Evolutionary conservation across 1,140 invertebrate genomes (phyloP).

Genomic region (Planococcus citri): DNA sequence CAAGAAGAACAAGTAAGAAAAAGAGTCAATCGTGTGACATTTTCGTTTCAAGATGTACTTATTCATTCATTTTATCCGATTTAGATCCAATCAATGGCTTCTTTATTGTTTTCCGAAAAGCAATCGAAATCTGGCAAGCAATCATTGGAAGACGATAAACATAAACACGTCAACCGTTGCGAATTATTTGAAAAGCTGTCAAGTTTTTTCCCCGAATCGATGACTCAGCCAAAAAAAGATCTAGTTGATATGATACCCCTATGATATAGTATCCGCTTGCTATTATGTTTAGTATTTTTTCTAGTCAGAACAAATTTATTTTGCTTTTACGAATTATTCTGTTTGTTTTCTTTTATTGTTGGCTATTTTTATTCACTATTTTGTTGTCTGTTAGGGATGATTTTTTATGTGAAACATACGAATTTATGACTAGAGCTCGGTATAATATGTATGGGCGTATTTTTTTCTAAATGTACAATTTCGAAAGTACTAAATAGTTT

Average conservation of each 20-base stretch:
- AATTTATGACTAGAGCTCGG: too few relatives aligned
- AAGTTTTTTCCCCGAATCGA: constrained; percentile 52
- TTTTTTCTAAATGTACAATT: too few relatives aligned
- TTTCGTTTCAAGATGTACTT: constrained; percentile 17
- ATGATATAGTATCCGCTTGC: constrained; percentile 2
- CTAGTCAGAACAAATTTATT: not conserved
- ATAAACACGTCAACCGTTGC: constrained; percentile 38
- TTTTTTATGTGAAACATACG: too few relatives aligned
- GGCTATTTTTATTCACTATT: not conserved
- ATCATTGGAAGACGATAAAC: constrained; percentile 26
- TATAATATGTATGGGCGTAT: too few relatives aligned
- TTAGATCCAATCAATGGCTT: constrained; percentile 41
- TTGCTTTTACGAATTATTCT: not conserved
- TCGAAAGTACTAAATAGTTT: too few relatives aligned
- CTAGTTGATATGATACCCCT: constrained; percentile 25
- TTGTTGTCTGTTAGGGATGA: not conserved
- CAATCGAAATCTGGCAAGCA: constrained; percentile 30
- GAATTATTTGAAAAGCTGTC: constrained; percentile 51
- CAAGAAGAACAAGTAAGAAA: constrained; percentile 45
- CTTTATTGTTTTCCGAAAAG: constrained; percentile 37
- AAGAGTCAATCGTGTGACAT: constrained; percentile 23
- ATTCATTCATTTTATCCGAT: constrained; percentile 26
- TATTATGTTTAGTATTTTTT: not conserved
- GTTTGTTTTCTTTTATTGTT: not conserved
- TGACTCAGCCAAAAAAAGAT: constrained; percentile 49